phyloP scores from a whole-genome alignment of 2,888 invertebrate species.

The Harpagoxenus sublaevis region DNA sequence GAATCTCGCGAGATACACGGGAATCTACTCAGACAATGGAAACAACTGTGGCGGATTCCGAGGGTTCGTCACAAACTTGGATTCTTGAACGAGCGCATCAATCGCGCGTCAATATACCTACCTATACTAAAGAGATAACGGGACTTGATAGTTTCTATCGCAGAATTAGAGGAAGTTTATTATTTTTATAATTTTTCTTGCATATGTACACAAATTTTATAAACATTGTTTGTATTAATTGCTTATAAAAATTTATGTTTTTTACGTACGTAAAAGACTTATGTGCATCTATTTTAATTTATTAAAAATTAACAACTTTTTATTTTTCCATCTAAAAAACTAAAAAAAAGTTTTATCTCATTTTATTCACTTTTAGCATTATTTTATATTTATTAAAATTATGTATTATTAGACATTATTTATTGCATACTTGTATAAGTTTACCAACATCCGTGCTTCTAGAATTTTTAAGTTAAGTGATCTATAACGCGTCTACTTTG shows the following conservation, averaged over 20 bases:
- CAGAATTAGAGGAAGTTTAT: background rate
- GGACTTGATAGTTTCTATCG: too few species aligned
- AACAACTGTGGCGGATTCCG: conserved; percentile 14
- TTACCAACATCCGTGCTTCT: background rate
- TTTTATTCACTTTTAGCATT: background rate
- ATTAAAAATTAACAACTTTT: background rate
- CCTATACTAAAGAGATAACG: background rate
- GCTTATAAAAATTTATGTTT: background rate
- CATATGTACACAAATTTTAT: background rate
- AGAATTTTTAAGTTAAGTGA: background rate
- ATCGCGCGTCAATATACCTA: background rate
- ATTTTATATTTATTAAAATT: background rate
- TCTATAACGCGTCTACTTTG: background rate
- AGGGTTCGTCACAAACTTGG: conserved; percentile 7
- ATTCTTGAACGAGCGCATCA: conserved; percentile 35
- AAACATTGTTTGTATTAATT: background rate
- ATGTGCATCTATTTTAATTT: background rate
- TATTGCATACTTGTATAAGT: background rate
- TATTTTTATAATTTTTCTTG: background rate
- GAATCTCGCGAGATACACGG: conserved; percentile 41
- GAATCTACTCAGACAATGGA: conserved; percentile 47
- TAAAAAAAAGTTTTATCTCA: background rate
- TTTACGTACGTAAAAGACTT: background rate
- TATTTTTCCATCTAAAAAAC: background rate
- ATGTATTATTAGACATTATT: background rate